Evolutionary conservation across 2,888 invertebrate genomes (phyloP), one percentile per base, ranked within the genome.

Genomic region (Sesamia inferens): DNA sequence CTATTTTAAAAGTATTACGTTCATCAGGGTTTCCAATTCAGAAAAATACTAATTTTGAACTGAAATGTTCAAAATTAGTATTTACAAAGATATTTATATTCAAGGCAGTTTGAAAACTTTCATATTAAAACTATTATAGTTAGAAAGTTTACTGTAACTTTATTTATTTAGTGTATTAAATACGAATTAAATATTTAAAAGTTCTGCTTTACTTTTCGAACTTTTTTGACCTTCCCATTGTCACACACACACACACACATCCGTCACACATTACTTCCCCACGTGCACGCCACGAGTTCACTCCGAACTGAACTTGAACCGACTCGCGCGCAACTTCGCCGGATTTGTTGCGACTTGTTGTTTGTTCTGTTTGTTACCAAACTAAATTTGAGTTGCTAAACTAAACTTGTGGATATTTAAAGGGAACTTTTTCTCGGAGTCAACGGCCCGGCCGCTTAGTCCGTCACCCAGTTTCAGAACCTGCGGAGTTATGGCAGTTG

Each of bases 341-440:
- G 91, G 92, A 93, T 94, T 94, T 95, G 95, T 95, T 94, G 93
- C 92, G 92, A 94, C 93, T 95, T 96, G 95, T 96, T 96, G 95
- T 95, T 95, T 85, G 93, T 93, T 92, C 91, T 92, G 94, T 94
- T 95, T 95, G 95, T 96, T 95, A 92, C 92, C 92, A 90, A 96
- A 96, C 96, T 95, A 95, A 96, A 96, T 96, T 96, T 95, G 95
- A 96, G 96, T 95, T 95, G 94, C 93, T 95, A 93, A 95, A 95
- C 95, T 95, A 94, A 95, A 96, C 93, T 96, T 95, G 95, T 91
- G 94, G 96, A 96, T 96, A 96, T 96, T 96, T 96, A 96, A 96
- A 96, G 94, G 90, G 94, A 96, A 96, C 95, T 96, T 96, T 96
- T 96, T 96, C 96, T 94, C 94, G 93, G 94, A 96, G 96, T 96